phyloP scores from a whole-genome alignment of 2,113 vertebrate species.

The Ondatra zibethicus region DNA sequence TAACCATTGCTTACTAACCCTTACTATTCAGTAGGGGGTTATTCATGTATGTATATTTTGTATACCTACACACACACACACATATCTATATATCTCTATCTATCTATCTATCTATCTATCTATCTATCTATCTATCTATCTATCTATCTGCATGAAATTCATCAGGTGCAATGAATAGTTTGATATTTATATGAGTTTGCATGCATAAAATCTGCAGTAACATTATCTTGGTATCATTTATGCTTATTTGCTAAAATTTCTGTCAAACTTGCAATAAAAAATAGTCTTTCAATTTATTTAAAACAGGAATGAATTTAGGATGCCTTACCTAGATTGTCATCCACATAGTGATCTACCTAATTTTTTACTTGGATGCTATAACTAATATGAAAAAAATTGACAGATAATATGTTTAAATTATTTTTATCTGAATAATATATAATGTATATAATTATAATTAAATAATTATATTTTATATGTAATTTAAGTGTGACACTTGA shows the following conservation, averaged over 20 bases:
- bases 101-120: no score
- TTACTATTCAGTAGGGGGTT: background rate
- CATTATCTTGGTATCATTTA: background rate
- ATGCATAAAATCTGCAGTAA: background rate
- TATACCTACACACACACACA: background rate
- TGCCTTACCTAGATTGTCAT: background rate
- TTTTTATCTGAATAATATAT: background rate
- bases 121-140: no score
- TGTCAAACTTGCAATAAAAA: background rate
- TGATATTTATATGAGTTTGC: background rate
- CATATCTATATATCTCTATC: fast-evolving
- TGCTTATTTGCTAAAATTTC: background rate
- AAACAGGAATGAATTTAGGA: background rate
- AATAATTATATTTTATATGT: no score
- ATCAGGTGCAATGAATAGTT: background rate
- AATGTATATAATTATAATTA: no score
- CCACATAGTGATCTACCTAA: background rate
- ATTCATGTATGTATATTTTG: background rate
- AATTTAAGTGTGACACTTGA: background rate
- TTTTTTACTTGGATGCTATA: background rate
- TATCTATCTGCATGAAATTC: no score
- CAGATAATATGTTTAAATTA: background rate
- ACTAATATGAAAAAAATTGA: background rate
- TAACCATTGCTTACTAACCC: background rate
- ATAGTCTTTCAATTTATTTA: constrained; percentile 4